These are phyloP conservation scores for Cyprinodon diabolis DNA, from an alignment of 2,797 vertebrate species.

Conservation along the genomic window DNA sequence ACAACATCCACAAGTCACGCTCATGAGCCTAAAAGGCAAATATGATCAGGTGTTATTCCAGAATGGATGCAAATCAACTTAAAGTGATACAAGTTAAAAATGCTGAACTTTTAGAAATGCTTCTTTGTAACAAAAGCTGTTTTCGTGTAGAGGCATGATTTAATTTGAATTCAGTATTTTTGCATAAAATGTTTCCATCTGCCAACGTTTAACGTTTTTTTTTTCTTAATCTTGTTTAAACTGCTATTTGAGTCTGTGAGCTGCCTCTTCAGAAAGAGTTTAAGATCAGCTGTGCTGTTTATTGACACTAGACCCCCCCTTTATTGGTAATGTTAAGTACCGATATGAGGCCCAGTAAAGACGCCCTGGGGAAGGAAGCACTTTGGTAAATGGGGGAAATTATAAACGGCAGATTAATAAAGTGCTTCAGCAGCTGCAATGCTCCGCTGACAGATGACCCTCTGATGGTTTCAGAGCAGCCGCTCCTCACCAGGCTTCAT, in stretches of 20 bases:
- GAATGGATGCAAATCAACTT: constrained; percentile 62
- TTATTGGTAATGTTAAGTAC: constrained; percentile 77
- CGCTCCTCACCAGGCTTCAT: constrained; percentile 11
- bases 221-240: background rate
- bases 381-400: constrained; percentile 65
- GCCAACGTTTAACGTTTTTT: background rate
- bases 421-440: constrained; percentile 77
- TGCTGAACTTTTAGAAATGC: constrained; percentile 15
- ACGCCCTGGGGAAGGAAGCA: constrained; percentile 68
- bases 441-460: constrained; percentile 64
- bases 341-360: constrained; percentile 74
- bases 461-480: constrained; percentile 43
- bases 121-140: background rate
- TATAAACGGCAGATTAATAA: constrained; percentile 65
- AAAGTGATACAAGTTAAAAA: constrained; percentile 57
- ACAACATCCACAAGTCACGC: background rate
- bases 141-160: constrained; percentile 20
- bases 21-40: constrained; percentile 60
- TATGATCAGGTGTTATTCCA: constrained; percentile 48
- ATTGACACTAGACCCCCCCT: constrained; percentile 69
- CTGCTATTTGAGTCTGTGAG: constrained; percentile 28
- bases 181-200: background rate
- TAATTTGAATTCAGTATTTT: background rate
- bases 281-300: constrained; percentile 60
- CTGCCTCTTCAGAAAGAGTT: constrained; percentile 46